Base-by-base conservation (phyloP, 2,888 invertebrate species). In the Linnaemya tessellans region DNA sequence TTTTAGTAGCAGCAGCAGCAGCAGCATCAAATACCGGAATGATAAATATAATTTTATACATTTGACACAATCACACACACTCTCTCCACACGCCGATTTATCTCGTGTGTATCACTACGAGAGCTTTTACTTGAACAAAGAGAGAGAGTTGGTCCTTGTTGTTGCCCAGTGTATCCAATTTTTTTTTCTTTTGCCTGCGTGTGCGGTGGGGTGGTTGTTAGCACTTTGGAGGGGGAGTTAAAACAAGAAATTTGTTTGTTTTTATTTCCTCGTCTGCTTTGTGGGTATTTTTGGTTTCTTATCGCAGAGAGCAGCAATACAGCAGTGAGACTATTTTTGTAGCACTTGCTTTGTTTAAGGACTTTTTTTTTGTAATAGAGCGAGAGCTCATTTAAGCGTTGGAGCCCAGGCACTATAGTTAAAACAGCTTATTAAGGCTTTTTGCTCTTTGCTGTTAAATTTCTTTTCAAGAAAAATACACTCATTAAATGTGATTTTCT, bases 21-120 rank as follows among this genome's bases (percentile, higher is more conserved):
- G 62, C 73, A 80, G 78, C 70, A 75, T 49, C 60, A 84, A 85
- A 85, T 85, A 80, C 85, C 85, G 85, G 82, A 85, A 85, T 82
- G 82, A 58, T 79, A 82, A 82, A 71, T 71, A 30, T 49, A 75
- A 35, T 46, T 64, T 62, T 65, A 22, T 51, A 46, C 38, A 38
- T 60, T 49, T 22, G n/a, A 64, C n/a, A 51, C 10, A 67, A n/a
- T 54, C 0, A 25, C n/a, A 15, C 15, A 46, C 4, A 51, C n/a
- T 49, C 22, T 18, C 35, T 30, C 15, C 5, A n/a, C n/a, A n/a
- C n/a, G 2, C 30, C 30, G 3, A 30, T 3, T 30, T 30, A 30
- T 30, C 38, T 38, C 8, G 10, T 10, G 67, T 30, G n/a, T 30
- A 9, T 51, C 25, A 15, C 3, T 38, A 15, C 43, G 25, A 62